Evolutionary conservation across 2,888 invertebrate species (phyloP).

Genomic region (Octonoba sinensis): DNA sequence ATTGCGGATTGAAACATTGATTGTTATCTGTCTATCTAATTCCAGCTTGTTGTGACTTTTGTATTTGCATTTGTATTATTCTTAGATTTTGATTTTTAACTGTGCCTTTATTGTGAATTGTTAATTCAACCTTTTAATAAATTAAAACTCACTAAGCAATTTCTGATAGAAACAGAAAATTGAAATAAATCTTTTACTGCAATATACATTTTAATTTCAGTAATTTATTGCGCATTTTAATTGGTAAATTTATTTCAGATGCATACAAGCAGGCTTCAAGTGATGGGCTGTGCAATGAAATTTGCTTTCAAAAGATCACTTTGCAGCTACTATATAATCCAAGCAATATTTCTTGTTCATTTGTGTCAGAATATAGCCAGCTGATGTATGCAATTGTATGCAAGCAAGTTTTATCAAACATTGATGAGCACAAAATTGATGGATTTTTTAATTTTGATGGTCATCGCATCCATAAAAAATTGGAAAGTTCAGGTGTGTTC

Average conservation of each 20-base stretch:
- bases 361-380: conserved; percentile 62
- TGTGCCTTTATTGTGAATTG: not conserved
- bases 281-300: conserved; percentile 62
- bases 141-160: not conserved
- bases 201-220: not conserved
- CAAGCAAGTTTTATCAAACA: conserved; percentile 64
- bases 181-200: no score
- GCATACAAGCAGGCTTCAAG: not conserved
- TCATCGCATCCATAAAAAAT: conserved; percentile 55
- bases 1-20: no score
- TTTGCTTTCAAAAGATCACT: conserved; percentile 62
- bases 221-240: not conserved
- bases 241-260: conserved; percentile 24
- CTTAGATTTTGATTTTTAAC: not conserved
- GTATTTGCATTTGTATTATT: not conserved
- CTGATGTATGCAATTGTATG: conserved; percentile 66
- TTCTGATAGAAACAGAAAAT: no score
- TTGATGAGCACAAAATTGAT: conserved; percentile 63
- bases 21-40: no score
- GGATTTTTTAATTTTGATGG: conserved; percentile 65
- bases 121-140: not conserved
- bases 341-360: conserved; percentile 49
- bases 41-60: no score
- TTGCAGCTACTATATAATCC: conserved; percentile 59
- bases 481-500: conserved; percentile 55